Base-by-base conservation (phyloP, 2,888 invertebrate genomes). In the Antitype chi region DNA sequence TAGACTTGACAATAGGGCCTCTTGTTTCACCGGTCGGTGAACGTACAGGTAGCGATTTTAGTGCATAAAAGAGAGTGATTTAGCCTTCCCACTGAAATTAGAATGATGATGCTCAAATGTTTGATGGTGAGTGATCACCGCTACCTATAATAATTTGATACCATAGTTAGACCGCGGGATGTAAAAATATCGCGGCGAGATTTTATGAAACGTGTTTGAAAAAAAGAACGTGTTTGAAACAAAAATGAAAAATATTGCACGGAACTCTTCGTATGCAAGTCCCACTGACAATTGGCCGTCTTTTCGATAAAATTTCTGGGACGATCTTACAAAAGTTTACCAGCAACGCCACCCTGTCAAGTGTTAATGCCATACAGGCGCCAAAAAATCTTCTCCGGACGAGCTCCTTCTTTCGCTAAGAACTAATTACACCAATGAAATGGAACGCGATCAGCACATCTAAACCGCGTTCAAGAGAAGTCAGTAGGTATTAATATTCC, bases 11-110 rank as follows among this genome's bases (percentile, higher is more conserved):
- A 96, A 96, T 94, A 90, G 94, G 90, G 91, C 91, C 94, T 94
- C 95, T 95, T 96, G 95, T 96, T 96, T 95, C 92, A 95, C 94
- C 94, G 94, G 93, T 95, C 92, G 93, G 89, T 93, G 95, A 94
- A 92, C 93, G 91, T 79, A 85, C 79, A 81, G 88, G 90, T 69
- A 70, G 81, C 52, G 87, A 60, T 66, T 83, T 81, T 78, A 79
- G 84, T 89, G 80, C 49, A 64, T 76, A 67, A 76, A 84, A 63
- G 77, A 55, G 25, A 88, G 91, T 91, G 88, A 74, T 85, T 80
- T 75, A 1, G 5, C 8, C 5, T 11, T 28, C 4, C 15, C 8
- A 15, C 11, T 59, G 0, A 49, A 28, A 55, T 55, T 32, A 2
- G 7, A 59, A 43, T 43, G 9, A 43, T 43, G 43, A 43, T 43